phyloP scores from a whole-genome alignment of 2,113 vertebrate genomes.

The Rhombomys opimus region DNA sequence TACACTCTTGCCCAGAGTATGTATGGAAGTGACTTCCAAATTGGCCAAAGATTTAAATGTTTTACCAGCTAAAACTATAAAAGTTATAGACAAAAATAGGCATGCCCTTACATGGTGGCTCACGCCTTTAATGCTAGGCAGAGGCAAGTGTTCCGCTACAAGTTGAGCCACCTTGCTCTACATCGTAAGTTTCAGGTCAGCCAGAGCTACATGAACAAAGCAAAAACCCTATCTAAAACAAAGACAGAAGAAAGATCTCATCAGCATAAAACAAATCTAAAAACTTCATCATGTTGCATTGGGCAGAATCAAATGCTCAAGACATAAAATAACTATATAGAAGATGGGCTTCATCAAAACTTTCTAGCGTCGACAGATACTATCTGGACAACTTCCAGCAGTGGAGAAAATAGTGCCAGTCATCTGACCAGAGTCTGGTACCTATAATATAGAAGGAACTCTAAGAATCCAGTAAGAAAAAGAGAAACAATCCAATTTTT shows the following conservation, averaged over 20 bases:
- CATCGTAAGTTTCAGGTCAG: neutral
- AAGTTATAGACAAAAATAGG: neutral
- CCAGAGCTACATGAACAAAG: neutral
- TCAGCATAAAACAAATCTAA: neutral
- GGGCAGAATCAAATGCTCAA: neutral
- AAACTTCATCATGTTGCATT: neutral
- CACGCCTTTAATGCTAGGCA: neutral
- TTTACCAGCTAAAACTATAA: neutral
- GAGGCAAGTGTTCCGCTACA: neutral
- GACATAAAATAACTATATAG: neutral
- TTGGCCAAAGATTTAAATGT: neutral
- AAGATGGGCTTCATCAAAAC: neutral
- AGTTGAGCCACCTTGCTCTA: neutral
- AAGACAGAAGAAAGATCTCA: neutral
- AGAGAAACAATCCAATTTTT: neutral
- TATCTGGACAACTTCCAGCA: neutral
- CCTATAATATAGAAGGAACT: conserved; percentile 9
- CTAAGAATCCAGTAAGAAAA: conserved; percentile 25
- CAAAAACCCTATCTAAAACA: neutral
- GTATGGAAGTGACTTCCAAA: neutral
- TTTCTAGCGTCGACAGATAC: neutral
- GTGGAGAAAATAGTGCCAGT: neutral
- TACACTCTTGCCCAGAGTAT: neutral
- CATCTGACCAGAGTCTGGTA: neutral
- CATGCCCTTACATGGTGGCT: neutral